Base-by-base conservation (phyloP, 2,113 vertebrate species). In the Halcyon senegalensis region DNA sequence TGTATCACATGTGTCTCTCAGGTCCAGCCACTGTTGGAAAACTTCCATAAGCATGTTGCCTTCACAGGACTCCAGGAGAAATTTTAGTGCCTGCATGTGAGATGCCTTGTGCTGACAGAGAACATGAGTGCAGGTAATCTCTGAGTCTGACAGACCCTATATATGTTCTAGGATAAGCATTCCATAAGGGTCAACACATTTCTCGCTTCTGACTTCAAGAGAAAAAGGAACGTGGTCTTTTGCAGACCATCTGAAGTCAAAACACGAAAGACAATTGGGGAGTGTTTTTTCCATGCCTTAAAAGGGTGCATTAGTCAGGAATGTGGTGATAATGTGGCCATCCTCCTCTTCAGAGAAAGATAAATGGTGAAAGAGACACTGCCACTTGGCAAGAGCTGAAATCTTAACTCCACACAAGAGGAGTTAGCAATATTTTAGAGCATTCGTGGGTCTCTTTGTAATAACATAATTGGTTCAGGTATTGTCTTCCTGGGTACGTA, bases 381-480 rank as follows among this genome's bases (percentile, higher is more conserved):
- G 35, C 7, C 35, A 35, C 35, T 7, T 35, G 35, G 35, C 35
- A 35, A 35, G 35, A 35, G 35, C 35, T 35, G 35, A 35, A 35
- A 35, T 35, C 35, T 35, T 35, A 35, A 43, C 41, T 13, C 41
- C 41, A 43, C 41, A 43, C 35, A 35, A 35, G 35, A 35, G 35
- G n/a, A n/a, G n/a, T n/a, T n/a, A n/a, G n/a, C n/a, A 43, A 48
- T 3, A 25, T 19, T 48, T 73, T 37, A 37, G 46, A 74, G 20
- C 39, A 4, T 9, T 50, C 5, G 0, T 27, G 16, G 27, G 7
- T 48, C 5, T 44, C n/a, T 43, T 43, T 44, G 28, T 28, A 30
- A 15, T 2, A 58, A 37, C 1, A 0, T 6, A 3, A 23, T 16
- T 7, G 2, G 11, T 31, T 56, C 46, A 46, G 58, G 3, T 56